A percentile compares a stretch with the other conserved stretches of the same genome.
Conservation (phyloP, 2,797 vertebrate genomes). For the Eospalax fontanierii region DNA sequence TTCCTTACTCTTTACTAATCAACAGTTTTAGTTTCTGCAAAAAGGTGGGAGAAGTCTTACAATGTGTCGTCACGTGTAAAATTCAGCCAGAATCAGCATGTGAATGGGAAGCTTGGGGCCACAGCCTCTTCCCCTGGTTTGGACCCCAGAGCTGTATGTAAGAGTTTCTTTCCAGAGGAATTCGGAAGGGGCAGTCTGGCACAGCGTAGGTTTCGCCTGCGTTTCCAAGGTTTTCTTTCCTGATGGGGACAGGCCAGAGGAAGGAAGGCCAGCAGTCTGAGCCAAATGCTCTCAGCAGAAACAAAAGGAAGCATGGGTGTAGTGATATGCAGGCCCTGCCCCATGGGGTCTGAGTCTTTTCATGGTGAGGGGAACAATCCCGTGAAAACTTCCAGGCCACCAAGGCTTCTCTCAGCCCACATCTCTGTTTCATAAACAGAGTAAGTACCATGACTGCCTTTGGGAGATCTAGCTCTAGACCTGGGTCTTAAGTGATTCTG, state of each 20-base stretch:
- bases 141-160: not conserved
- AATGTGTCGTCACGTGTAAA: too few relatives aligned
- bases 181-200: not conserved
- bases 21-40: not conserved
- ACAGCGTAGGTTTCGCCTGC: not conserved
- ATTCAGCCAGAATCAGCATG: not conserved
- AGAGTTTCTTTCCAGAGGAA: not conserved
- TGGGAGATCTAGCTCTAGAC: not conserved
- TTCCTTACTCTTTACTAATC: not conserved
- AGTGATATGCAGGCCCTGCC: too few relatives aligned
- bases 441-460: accelerated
- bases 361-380: not conserved
- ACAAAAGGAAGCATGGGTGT: not conserved
- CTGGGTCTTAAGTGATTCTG: not conserved
- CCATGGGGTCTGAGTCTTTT: too few relatives aligned
- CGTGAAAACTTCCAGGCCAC: accelerated
- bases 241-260: not conserved
- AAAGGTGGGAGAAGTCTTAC: accelerated
- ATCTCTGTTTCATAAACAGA: not conserved
- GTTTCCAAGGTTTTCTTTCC: not conserved
- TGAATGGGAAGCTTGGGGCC: not conserved
- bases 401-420: not conserved
- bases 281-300: not conserved
- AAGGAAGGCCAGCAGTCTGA: not conserved
- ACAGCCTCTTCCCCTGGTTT: not conserved